Conservation (phyloP, 2,113 vertebrate genomes). For the Sylvilagus bachmani region DNA sequence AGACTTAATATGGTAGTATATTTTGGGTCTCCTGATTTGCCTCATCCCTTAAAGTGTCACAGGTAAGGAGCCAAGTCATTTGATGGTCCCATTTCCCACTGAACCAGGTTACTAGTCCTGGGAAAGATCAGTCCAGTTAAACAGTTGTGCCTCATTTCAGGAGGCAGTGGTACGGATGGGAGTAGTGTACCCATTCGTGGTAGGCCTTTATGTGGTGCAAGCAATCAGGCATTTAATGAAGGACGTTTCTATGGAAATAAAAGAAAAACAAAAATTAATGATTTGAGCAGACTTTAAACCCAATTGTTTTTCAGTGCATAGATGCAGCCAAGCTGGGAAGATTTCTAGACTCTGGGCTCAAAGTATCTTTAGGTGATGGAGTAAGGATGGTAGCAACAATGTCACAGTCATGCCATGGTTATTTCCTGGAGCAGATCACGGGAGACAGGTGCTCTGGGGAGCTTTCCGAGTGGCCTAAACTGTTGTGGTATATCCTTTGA, state of each 20-base stretch:
- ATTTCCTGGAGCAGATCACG: not conserved
- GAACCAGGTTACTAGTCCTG: not conserved
- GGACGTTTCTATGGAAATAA: not conserved
- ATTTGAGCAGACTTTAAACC: not conserved
- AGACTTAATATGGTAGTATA: not conserved
- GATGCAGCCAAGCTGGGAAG: not conserved
- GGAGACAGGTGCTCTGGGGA: not conserved
- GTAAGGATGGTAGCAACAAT: no score
- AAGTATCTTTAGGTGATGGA: not conserved
- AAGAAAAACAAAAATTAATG: not conserved
- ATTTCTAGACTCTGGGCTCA: not conserved
- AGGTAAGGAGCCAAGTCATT: not conserved
- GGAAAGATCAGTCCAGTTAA: not conserved
- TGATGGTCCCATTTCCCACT: not conserved
- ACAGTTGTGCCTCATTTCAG: not conserved
- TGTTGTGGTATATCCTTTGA: not conserved
- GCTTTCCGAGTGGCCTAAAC: not conserved
- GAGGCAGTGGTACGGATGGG: not conserved
- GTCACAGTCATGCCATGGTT: not conserved
- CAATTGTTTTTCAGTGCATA: not conserved
- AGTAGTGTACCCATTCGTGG: accelerated
- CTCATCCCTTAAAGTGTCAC: not conserved
- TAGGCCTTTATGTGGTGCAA: not conserved
- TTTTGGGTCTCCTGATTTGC: not conserved
- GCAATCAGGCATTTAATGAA: not conserved